Evolutionary conservation across 2,797 vertebrate genomes (phyloP).

Genomic region (Nasua narica): DNA sequence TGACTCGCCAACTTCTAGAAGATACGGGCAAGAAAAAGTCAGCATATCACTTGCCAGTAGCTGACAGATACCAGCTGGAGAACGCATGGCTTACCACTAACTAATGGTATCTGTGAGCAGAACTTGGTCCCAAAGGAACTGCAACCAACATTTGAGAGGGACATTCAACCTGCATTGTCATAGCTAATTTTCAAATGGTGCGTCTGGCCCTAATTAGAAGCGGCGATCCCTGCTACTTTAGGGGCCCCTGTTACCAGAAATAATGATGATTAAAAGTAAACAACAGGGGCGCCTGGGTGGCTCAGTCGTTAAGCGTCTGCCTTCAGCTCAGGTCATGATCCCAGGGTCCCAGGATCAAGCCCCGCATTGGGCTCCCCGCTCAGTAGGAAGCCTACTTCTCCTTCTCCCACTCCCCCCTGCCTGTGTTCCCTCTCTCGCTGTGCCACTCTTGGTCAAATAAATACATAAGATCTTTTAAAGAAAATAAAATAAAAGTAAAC

Average conservation of each 20-base stretch:
- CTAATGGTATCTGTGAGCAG: background rate
- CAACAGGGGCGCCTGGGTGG: background rate
- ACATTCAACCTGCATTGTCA: conserved; percentile 21
- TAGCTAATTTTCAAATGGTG: conserved; percentile 38
- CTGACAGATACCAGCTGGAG: conserved; percentile 22
- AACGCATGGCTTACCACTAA: background rate
- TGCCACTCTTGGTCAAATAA: too few relatives aligned
- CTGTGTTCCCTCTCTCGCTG: too few relatives aligned
- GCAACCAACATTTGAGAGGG: background rate
- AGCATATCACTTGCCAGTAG: background rate
- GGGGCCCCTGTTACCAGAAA: background rate
- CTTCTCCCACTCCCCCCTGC: too few relatives aligned
- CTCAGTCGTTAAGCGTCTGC: too few relatives aligned
- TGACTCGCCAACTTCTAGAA: background rate
- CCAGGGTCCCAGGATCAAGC: too few relatives aligned
- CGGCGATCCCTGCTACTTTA: conserved; percentile 11
- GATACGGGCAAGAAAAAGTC: background rate
- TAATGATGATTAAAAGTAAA: conserved; percentile 23
- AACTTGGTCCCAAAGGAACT: conserved; percentile 26
- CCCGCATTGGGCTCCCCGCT: too few relatives aligned
- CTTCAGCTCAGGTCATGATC: too few relatives aligned
- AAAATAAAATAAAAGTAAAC: conserved; percentile 11
- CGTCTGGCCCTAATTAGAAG: background rate
- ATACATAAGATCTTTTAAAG: too few relatives aligned
- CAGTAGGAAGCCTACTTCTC: too few relatives aligned